Evolutionary conservation across 2,113 vertebrate genomes (phyloP).

Genomic region (Struthio camelus): DNA sequence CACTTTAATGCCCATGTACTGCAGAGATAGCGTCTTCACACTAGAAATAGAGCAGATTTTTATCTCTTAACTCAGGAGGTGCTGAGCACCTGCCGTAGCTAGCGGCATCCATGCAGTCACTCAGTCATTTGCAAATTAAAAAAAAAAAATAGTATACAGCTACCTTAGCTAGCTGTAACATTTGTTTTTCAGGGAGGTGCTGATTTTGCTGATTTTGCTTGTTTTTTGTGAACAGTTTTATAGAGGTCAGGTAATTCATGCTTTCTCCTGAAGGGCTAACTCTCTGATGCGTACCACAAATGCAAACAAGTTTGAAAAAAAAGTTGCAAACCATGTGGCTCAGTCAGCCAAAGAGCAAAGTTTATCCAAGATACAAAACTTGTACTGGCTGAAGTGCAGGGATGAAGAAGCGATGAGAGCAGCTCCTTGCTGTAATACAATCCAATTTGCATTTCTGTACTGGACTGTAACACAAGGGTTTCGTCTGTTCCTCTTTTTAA

Average conservation of each 20-base stretch:
- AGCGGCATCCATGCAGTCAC: not conserved
- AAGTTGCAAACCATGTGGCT: not conserved
- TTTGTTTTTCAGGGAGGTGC: constrained; percentile 35
- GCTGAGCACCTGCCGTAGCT: not conserved
- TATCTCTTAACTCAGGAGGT: not conserved
- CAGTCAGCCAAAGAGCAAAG: not conserved
- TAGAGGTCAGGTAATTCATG: constrained; percentile 2
- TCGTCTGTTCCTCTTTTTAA: not conserved
- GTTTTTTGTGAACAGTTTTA: constrained; percentile 10
- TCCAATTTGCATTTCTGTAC: not conserved
- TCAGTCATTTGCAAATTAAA: not conserved
- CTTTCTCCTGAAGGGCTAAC: not conserved
- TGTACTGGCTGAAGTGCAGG: not conserved
- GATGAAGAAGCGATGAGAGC: not conserved
- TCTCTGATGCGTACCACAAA: not conserved
- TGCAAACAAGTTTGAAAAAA: not conserved
- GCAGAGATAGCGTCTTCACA: not conserved
- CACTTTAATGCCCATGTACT: not conserved
- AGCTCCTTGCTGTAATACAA: not conserved
- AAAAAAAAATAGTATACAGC: not conserved
- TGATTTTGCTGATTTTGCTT: not conserved
- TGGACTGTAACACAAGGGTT: not conserved
- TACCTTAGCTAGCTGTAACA: not conserved
- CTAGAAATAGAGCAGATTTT: not conserved
- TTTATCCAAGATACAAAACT: not conserved